Conservation (phyloP, 2,113 vertebrate genomes). For the Athene noctua region DNA sequence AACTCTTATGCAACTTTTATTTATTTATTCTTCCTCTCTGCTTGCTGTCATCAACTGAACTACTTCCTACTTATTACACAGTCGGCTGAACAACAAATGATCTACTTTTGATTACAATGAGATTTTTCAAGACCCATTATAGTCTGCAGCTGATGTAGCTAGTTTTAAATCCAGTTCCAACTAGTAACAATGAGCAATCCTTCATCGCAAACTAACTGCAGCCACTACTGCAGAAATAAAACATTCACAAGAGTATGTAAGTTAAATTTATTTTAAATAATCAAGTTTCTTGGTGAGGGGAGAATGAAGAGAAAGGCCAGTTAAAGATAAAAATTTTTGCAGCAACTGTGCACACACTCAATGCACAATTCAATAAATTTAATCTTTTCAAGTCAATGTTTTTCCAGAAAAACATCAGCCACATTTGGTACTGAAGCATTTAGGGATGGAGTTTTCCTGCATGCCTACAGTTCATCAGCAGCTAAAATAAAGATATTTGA, state of each 20-base stretch:
- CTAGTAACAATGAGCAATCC: conserved; percentile 33
- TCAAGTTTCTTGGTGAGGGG: not conserved
- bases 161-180: conserved; percentile 71
- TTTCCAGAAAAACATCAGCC: not conserved
- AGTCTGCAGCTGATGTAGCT: conserved; percentile 65
- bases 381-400: not conserved
- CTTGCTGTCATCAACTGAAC: conserved; percentile 24
- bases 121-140: conserved; percentile 39
- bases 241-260: not conserved
- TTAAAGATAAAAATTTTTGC: not conserved
- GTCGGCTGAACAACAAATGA: conserved; percentile 59
- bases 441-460: not conserved
- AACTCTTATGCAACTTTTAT: not conserved
- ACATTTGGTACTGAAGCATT: not conserved
- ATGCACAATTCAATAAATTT: not conserved
- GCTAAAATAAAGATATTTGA: not conserved
- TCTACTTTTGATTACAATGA: conserved; percentile 55
- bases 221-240: not conserved
- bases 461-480: not conserved
- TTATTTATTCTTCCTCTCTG: not conserved
- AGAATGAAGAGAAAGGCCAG: not conserved
- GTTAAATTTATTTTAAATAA: not conserved
- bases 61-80: conserved; percentile 48
- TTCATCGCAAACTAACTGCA: not conserved
- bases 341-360: not conserved